Conservation (phyloP, 2,888 invertebrate species). For the Nebria salina region DNA sequence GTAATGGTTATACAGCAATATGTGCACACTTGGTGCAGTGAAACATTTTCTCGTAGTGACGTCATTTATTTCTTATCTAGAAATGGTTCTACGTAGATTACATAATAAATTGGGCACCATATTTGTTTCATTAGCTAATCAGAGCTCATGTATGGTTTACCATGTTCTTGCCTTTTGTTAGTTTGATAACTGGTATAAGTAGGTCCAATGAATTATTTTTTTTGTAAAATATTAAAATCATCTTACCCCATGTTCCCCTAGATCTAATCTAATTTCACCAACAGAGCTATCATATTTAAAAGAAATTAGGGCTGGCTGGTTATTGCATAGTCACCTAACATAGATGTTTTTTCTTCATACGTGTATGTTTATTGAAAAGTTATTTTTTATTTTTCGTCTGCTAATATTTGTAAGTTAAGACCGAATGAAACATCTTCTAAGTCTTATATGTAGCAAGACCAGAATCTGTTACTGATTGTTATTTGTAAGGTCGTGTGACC, state of each 20-base stretch:
- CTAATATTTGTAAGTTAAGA: conserved; percentile 55
- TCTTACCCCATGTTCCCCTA: neutral
- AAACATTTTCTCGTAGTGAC: neutral
- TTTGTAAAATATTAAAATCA: neutral
- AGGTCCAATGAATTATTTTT: no score
- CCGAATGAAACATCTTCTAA: conserved; percentile 52
- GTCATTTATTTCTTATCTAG: neutral
- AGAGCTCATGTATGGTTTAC: no score
- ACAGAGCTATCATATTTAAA: neutral
- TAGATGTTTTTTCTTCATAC: conserved; percentile 60
- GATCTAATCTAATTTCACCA: neutral
- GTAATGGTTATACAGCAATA: neutral
- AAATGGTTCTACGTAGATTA: neutral
- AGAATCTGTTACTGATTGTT: conserved; percentile 61
- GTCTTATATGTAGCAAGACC: conserved; percentile 58
- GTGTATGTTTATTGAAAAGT: conserved; percentile 60
- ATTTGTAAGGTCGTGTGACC: conserved; percentile 62
- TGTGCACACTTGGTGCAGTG: neutral
- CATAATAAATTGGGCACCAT: neutral
- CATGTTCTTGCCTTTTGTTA: no score
- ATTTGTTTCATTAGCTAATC: neutral
- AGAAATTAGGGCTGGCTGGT: conserved; percentile 4
- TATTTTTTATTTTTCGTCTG: conserved; percentile 55
- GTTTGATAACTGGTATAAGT: no score
- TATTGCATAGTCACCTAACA: conserved; percentile 50